Evolutionary conservation across 1,140 invertebrate genomes (phyloP).

Genomic region (Lasioglossum albipes): DNA sequence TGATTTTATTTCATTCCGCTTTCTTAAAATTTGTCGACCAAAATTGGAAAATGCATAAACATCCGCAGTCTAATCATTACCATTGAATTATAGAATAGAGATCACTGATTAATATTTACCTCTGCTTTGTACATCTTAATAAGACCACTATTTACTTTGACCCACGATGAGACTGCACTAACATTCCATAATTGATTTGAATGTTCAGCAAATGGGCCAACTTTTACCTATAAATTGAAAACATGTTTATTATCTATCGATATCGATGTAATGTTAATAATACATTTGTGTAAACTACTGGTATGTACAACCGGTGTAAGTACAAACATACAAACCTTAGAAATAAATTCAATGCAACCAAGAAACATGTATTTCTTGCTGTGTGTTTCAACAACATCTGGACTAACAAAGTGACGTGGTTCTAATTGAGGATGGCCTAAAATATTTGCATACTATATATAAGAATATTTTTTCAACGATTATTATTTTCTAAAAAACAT

Average conservation of each 20-base stretch:
- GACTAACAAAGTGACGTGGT: conserved; percentile 92
- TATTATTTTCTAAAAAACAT: conserved; percentile 1
- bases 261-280: neutral
- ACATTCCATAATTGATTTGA: conserved; percentile 99
- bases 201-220: conserved; percentile 98
- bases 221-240: conserved; percentile 88
- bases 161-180: conserved; percentile 95
- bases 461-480: conserved; percentile 5
- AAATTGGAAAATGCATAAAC: no score
- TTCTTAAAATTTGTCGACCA: no score
- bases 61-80: neutral
- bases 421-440: conserved; percentile 90
- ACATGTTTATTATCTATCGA: neutral
- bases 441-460: conserved; percentile 24
- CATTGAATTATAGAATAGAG: neutral
- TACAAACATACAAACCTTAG: conserved; percentile 78
- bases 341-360: conserved; percentile 96
- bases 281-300: neutral
- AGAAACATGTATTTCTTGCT: conserved; percentile 96
- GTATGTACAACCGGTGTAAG: neutral
- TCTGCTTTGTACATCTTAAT: conserved; percentile 99
- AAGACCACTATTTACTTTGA: conserved; percentile 96
- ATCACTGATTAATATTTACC: conserved; percentile 79
- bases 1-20: no score
- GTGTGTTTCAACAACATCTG: conserved; percentile 87